Conservation (phyloP, 2,888 invertebrate species). For the Nineta flava region DNA sequence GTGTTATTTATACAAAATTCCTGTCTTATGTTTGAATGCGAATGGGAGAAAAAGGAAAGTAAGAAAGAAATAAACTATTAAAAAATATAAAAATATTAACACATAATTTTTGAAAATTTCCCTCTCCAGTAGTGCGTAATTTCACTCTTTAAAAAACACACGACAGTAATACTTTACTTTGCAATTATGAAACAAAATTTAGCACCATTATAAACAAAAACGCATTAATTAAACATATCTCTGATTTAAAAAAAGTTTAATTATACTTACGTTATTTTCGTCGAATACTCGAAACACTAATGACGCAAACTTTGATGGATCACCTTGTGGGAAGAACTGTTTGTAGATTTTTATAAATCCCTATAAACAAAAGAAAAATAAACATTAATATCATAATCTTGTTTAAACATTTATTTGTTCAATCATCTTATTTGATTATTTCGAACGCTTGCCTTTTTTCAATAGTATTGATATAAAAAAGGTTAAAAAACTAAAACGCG, state of each 20-base stretch:
- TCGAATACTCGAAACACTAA: slow-evolving; percentile 97
- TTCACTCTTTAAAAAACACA: too few species aligned
- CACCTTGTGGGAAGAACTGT: slow-evolving; percentile 98
- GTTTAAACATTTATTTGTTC: slow-evolving; percentile 11
- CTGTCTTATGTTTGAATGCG: too few species aligned
- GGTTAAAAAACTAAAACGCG: too few species aligned
- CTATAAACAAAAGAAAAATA: slow-evolving; percentile 37
- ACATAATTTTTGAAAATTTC: too few species aligned
- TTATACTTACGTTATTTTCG: slow-evolving; percentile 94
- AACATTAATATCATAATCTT: not conserved
- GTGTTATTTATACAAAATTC: too few species aligned
- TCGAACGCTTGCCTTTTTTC: too few species aligned
- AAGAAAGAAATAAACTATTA: too few species aligned
- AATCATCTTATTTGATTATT: too few species aligned
- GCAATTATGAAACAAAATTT: not conserved
- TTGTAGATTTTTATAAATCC: slow-evolving; percentile 99
- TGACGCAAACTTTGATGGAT: slow-evolving; percentile 96
- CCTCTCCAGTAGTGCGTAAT: not conserved
- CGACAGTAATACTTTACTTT: too few species aligned
- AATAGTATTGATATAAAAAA: too few species aligned
- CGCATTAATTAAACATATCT: slow-evolving; percentile 4
- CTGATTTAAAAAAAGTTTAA: slow-evolving; percentile 9
- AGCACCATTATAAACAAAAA: not conserved
- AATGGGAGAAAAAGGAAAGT: too few species aligned
- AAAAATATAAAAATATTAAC: too few species aligned